Evolutionary conservation across 2,797 vertebrate genomes (phyloP).

Genomic region (Vespertilio murinus): DNA sequence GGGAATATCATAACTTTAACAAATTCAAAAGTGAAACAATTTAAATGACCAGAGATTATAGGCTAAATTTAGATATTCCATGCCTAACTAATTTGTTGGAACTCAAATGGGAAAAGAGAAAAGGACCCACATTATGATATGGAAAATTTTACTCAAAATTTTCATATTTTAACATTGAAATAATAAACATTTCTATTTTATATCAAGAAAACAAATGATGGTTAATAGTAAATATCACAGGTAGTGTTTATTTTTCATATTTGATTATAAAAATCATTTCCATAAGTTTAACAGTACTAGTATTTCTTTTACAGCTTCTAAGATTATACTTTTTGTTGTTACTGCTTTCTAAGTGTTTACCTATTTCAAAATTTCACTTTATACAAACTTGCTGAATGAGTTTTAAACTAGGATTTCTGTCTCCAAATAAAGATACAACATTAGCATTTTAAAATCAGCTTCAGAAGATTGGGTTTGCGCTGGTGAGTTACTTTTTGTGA

Average conservation of each 20-base stretch:
- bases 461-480: not conserved
- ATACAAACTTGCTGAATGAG: not conserved
- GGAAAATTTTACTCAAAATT: not conserved
- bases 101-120: not conserved
- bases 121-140: not conserved
- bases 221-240: conserved; percentile 18
- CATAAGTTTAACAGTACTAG: not conserved
- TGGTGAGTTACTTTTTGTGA: not conserved
- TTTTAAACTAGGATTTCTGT: conserved; percentile 18
- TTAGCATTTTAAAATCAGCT: not conserved
- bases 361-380: conserved; percentile 46
- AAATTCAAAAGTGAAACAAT: conserved; percentile 8
- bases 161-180: not conserved
- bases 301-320: not conserved
- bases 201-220: conserved; percentile 2
- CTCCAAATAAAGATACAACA: not conserved
- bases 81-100: not conserved
- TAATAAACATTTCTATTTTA: not conserved
- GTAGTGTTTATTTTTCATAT: not conserved
- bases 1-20: not conserved
- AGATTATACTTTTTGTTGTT: not conserved
- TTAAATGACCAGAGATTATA: not conserved
- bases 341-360: not conserved
- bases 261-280: not conserved
- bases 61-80: not conserved